Conservation (phyloP, 2,888 invertebrate genomes). For the Arrhopalites spinosus region DNA sequence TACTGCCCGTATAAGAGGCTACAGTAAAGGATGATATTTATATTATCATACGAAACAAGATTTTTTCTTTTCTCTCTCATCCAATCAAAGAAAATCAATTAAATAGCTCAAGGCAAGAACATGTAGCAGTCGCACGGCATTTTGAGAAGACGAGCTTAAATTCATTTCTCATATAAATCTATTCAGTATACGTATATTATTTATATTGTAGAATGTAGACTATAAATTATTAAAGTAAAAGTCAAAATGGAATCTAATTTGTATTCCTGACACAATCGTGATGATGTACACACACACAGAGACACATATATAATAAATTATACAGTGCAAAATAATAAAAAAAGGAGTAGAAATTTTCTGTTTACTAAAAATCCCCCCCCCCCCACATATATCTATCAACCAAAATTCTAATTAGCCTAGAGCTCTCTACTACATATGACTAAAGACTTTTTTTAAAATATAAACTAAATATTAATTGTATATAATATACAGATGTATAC, state of each 20-base stretch:
- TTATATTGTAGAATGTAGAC: background rate
- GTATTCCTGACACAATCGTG: too few species aligned
- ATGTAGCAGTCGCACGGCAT: slow-evolving; percentile 31
- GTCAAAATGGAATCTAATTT: too few species aligned
- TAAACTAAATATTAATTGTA: background rate
- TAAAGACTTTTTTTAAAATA: background rate
- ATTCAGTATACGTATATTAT: background rate
- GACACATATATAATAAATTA: background rate
- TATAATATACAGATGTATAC: background rate
- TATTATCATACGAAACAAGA: slow-evolving; percentile 9
- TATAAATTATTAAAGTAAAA: background rate
- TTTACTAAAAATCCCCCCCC: too few species aligned
- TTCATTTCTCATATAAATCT: background rate
- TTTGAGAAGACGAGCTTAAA: too few species aligned
- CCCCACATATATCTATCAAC: background rate
- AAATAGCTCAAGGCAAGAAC: slow-evolving; percentile 36
- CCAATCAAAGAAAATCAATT: slow-evolving; percentile 18
- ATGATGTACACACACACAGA: too few species aligned
- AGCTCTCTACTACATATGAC: background rate
- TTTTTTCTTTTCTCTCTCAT: background rate
- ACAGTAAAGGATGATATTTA: slow-evolving; percentile 41
- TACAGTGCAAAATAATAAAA: background rate
- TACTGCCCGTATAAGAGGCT: slow-evolving; percentile 77
- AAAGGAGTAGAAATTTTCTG: too few species aligned
- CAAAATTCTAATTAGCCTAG: background rate